phyloP scores from a whole-genome alignment of 2,113 vertebrate species.

The Propithecus coquereli region DNA sequence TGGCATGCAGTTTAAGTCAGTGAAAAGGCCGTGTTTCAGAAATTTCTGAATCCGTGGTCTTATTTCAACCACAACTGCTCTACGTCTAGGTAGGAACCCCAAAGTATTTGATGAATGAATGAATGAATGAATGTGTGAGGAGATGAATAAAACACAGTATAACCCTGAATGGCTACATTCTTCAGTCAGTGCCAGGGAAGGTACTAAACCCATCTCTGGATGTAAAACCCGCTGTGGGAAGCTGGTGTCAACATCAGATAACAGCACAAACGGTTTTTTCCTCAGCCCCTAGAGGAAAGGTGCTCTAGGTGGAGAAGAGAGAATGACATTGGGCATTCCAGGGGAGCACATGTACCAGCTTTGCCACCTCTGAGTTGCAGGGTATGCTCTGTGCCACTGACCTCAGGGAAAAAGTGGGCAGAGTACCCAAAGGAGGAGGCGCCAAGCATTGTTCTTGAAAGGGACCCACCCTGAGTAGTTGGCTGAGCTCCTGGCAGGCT shows the following conservation, averaged over 20 bases:
- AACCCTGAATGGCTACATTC: not conserved
- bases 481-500: not conserved
- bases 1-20: not conserved
- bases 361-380: not conserved
- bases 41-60: not conserved
- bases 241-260: not conserved
- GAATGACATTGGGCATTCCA: not conserved
- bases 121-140: not conserved
- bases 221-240: not conserved
- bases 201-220: not conserved
- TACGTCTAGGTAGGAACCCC: not conserved
- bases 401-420: not conserved
- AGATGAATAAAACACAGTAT: not conserved
- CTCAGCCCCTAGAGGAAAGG: not conserved
- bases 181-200: not conserved
- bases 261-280: not conserved
- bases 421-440: not conserved
- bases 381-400: not conserved
- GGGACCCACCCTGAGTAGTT: not conserved
- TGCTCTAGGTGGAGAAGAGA: not conserved
- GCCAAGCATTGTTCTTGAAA: not conserved
- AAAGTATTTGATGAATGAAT: not conserved
- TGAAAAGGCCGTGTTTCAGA: not conserved
- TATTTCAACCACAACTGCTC: not conserved
- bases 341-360: not conserved